phyloP scores from a whole-genome alignment of 2,797 vertebrate genomes.

The Valencia hispanica region DNA sequence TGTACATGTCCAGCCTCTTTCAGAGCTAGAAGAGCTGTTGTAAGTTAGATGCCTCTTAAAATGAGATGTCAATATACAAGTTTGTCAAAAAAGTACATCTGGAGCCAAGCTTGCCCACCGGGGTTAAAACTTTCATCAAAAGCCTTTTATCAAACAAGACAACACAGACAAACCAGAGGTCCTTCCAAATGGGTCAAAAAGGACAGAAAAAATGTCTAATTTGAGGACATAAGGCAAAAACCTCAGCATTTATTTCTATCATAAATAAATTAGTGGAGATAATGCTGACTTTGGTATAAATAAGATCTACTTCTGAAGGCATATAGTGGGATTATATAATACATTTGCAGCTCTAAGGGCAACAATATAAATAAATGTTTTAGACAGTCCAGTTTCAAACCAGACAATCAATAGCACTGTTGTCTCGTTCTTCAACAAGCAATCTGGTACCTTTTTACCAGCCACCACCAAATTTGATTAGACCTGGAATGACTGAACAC shows the following conservation, averaged over 20 bases:
- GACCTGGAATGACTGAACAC: not conserved
- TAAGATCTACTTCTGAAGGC: not conserved
- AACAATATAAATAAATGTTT: not conserved
- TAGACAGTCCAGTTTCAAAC: not conserved
- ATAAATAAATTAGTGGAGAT: slow-evolving; percentile 13
- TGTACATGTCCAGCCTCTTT: not conserved
- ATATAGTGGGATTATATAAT: not conserved
- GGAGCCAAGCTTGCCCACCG: slow-evolving; percentile 6
- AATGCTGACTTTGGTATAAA: not conserved
- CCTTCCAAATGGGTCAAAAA: slow-evolving; percentile 35
- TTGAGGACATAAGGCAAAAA: not conserved
- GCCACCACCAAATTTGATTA: slow-evolving; percentile 7
- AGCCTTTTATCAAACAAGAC: slow-evolving; percentile 42
- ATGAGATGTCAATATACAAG: not conserved
- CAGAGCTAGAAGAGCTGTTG: slow-evolving; percentile 7
- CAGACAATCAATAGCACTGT: not conserved
- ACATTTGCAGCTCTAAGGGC: not conserved
- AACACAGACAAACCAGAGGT: slow-evolving; percentile 27
- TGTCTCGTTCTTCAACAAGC: not conserved
- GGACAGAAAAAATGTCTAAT: slow-evolving; percentile 16
- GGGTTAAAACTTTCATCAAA: slow-evolving; percentile 30
- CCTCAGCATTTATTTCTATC: slow-evolving; percentile 26
- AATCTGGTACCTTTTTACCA: not conserved
- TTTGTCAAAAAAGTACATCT: not conserved
- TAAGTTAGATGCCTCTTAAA: not conserved